Evolutionary conservation across 2,797 vertebrate genomes (phyloP), one percentile per base, ranked within the genome.

Genomic region (Neosilurus mollespiculum): DNA sequence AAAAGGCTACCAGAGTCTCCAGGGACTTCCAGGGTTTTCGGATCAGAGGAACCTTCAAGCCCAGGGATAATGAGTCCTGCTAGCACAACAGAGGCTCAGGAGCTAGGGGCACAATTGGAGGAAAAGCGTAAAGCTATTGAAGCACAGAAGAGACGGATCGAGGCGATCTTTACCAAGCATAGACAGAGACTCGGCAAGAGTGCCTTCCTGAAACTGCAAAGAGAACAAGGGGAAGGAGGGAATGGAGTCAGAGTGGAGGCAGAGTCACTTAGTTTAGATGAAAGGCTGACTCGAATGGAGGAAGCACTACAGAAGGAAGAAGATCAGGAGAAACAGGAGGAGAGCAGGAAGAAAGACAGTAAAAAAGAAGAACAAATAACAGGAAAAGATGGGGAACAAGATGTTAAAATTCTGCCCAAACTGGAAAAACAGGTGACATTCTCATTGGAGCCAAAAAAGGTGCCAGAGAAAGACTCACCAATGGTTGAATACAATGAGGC

Each of bases 71-170:
- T 91, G 89, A 93, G 93, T 59, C 93, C 93, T 0, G 94, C 95
- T 49, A 93, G 95, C 5, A 94, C 93, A 61, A 92, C 94, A 0
- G 96, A 98, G 87, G 96, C 96, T 88, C 95, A 91, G 73, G 96
- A 96, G 88, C 87, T 98, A 37, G 95, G 96, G 0, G 95, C 94
- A 7, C 94, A 96, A 16, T 92, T 98, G 77, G 97, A 98, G 89
- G 97, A 98, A 86, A 97, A 97, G 82, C 94, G 97, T 3, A 93
- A 92, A 53, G 95, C 95, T 88, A 98, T 98, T 0, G 97, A 98
- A 89, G 95, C 96, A 0, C 97, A 98, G 90, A 98, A 98, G 89
- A 94, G 93, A 62, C 94, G 96, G 1, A 98, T 98, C 0, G 97
- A 98, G 90, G 96, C 96, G 81, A 97, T 98, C 83, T 98, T 97